These are phyloP conservation scores for Buteo buteo DNA, from an alignment of 2,113 vertebrate species.

Conservation along the genomic window DNA sequence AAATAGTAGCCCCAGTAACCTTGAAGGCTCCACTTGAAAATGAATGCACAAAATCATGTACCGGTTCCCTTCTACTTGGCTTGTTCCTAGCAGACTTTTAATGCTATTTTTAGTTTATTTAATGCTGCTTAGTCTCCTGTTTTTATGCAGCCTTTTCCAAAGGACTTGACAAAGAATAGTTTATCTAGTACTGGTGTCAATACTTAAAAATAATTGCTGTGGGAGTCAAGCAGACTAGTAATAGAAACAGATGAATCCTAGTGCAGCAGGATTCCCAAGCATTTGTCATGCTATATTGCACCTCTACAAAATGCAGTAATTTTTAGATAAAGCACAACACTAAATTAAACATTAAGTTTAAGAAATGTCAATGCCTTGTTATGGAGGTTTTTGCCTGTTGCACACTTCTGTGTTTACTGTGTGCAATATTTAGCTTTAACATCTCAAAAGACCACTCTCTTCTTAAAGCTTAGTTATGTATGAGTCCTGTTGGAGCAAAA, in stretches of 20 bases:
- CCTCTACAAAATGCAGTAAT: not conserved
- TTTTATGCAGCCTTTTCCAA: not conserved
- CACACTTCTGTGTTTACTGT: not conserved
- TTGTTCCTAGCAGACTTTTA: not conserved
- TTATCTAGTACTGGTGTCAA: not conserved
- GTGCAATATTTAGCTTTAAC: not conserved
- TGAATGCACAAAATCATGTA: not conserved
- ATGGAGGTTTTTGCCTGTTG: not conserved
- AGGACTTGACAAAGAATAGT: not conserved
- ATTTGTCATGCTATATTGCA: not conserved
- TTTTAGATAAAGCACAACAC: not conserved
- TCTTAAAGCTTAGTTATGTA: not conserved
- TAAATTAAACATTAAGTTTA: not conserved
- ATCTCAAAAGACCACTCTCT: not conserved
- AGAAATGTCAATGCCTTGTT: not conserved
- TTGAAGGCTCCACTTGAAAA: not conserved
- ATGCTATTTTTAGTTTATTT: not conserved
- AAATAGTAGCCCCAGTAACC: not conserved
- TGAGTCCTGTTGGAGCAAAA: not conserved
- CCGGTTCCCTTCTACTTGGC: not conserved
- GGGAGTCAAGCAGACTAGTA: not conserved
- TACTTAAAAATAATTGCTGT: constrained; percentile 20
- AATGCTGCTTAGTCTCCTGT: not conserved
- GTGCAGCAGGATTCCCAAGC: not conserved
- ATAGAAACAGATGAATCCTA: not conserved